Percentiles rank a stretch among this genome's conserved stretches.
These are phyloP conservation scores for Tyria jacobaeae DNA, from an alignment of 2,888 invertebrate species.

Conservation along the genomic window DNA sequence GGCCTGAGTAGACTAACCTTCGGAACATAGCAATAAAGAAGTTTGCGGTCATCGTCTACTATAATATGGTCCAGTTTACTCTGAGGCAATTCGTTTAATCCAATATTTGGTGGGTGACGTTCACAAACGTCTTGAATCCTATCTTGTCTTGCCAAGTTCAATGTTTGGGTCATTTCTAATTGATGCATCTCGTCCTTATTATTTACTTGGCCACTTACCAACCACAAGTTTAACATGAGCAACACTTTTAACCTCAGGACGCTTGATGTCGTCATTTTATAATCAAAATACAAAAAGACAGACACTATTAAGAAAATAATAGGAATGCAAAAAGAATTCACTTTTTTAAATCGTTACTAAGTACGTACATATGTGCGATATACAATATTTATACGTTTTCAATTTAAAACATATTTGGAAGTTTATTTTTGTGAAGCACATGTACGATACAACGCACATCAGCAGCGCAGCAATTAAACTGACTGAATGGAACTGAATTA, in stretches of 20 bases:
- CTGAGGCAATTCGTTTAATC: constrained; percentile 79
- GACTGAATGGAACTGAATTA: not conserved
- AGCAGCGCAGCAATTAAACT: not conserved
- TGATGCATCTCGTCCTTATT: constrained; percentile 72
- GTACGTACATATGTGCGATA: no score
- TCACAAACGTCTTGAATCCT: constrained; percentile 88
- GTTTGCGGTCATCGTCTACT: constrained; percentile 93
- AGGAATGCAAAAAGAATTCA: not conserved
- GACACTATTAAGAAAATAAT: not conserved
- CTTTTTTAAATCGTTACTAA: not conserved
- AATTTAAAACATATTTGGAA: not conserved
- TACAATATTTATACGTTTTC: not conserved
- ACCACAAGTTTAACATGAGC: constrained; percentile 63
- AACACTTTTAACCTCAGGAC: constrained; percentile 59
- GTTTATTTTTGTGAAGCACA: not conserved
- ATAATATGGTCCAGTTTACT: constrained; percentile 92
- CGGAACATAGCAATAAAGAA: constrained; percentile 97
- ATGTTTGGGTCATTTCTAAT: constrained; percentile 87
- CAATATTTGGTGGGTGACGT: constrained; percentile 74
- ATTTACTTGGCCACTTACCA: constrained; percentile 64
- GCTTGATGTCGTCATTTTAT: constrained; percentile 63
- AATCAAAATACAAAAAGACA: not conserved
- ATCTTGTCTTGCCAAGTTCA: constrained; percentile 88
- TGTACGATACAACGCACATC: not conserved
- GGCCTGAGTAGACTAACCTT: constrained; percentile 89